Evolutionary conservation across 30 jellyfish, hydroid and myxozoan species (phyloP).

Genomic region (Aurelia aurita complex sp. Pacific): DNA sequence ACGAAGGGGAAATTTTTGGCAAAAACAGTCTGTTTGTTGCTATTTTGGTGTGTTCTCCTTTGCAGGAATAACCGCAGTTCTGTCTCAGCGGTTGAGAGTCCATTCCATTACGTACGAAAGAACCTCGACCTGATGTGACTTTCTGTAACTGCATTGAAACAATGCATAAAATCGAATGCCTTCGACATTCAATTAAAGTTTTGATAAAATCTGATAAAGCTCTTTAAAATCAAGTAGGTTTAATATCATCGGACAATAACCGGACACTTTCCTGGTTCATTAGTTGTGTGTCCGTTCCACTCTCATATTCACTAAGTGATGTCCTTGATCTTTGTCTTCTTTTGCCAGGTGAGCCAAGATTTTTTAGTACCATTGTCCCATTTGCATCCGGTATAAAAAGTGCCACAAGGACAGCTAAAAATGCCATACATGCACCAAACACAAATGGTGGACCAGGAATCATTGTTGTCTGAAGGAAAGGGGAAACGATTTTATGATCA

Average conservation of each 20-base stretch:
- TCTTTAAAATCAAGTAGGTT: conserved; percentile 7
- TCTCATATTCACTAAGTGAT: conserved; percentile 62
- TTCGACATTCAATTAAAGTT: no score
- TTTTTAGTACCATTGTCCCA: conserved; percentile 16
- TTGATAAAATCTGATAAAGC: no score
- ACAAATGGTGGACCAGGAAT: conserved; percentile 99
- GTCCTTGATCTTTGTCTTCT: conserved; percentile 47
- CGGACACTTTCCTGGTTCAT: conserved; percentile 35
- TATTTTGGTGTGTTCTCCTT: no score
- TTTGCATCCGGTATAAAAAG: conserved; percentile 86
- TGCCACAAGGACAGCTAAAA: conserved; percentile 88
- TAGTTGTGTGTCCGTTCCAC: conserved; percentile 47
- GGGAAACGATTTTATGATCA: background rate
- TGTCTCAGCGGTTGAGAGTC: background rate
- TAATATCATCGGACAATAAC: conserved; percentile 11
- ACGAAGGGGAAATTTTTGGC: no score
- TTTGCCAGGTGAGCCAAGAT: conserved; percentile 41
- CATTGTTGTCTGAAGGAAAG: conserved; percentile 67
- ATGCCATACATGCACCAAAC: conserved; percentile 95
- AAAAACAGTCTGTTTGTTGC: no score
- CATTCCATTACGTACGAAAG: background rate
- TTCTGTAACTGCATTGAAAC: no score
- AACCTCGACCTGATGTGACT: no score
- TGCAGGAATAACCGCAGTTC: background rate
- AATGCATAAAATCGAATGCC: no score